A percentile compares a stretch with the other conserved stretches of the same genome.
Conservation (phyloP, 92 coral and sea anemone genomes). For the Nematostella vectensis region DNA sequence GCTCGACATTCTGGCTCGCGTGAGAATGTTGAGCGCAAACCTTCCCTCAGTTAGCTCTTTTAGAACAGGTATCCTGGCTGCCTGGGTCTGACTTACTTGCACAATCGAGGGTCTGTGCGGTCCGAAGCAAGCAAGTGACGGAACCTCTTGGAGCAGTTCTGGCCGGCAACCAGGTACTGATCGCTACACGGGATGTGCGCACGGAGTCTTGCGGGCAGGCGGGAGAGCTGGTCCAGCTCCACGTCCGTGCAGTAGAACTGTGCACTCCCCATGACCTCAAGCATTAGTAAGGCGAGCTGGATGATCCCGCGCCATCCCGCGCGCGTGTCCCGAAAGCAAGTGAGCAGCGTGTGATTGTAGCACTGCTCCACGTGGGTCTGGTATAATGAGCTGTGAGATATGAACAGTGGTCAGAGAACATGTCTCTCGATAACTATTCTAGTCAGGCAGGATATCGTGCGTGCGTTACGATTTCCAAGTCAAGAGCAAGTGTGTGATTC, state of each 20-base stretch:
- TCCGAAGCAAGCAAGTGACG: conserved; percentile 10
- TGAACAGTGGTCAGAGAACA: no score
- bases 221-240: conserved; percentile 7
- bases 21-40: no score
- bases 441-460: no score
- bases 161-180: conserved; percentile 18
- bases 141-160: conserved; percentile 19
- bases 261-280: conserved; percentile 16
- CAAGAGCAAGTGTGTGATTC: no score
- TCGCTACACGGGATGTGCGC: conserved; percentile 17
- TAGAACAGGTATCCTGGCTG: no score
- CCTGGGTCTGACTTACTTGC: conserved; percentile 24
- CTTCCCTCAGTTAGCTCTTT: no score
- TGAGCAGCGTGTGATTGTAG: conserved; percentile 10
- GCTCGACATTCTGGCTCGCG: no score
- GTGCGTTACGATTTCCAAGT: no score
- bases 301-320: conserved; percentile 2
- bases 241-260: conserved; percentile 30
- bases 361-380: neutral
- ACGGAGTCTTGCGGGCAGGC: conserved; percentile 12
- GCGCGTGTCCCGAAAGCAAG: neutral
- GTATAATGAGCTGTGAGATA: conserved; percentile 4
- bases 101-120: conserved; percentile 23
- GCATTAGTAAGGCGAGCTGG: conserved; percentile 1
- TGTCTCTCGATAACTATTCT: no score